A percentile compares a stretch with the other conserved stretches of the same genome.
phyloP scores from a whole-genome alignment of 2,888 invertebrate genomes.

The Dolichopus griseipennis region DNA sequence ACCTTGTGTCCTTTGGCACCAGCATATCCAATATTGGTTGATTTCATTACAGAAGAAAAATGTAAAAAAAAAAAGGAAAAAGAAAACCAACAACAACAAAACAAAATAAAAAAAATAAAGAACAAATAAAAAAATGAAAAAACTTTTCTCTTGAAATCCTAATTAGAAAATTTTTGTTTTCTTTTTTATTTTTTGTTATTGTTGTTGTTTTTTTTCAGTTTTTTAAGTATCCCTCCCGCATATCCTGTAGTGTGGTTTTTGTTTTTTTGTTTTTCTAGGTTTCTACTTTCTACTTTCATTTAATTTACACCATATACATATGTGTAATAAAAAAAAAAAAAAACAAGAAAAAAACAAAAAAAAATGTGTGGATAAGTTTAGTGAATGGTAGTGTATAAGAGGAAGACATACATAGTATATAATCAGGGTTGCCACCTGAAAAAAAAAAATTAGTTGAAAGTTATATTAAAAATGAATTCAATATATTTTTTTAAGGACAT shows the following conservation, averaged over 20 bases:
- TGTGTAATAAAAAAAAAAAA: no score
- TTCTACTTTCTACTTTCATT: not conserved
- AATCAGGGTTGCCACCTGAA: no score
- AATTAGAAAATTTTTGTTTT: not conserved
- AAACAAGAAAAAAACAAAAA: no score
- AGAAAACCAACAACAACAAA: no score
- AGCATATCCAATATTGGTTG: slow-evolving; percentile 4
- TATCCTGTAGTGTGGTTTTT: no score
- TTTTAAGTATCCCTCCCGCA: not conserved
- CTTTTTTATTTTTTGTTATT: not conserved
- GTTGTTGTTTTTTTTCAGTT: no score
- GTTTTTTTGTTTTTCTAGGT: not conserved
- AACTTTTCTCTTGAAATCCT: slow-evolving; percentile 6
- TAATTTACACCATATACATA: not conserved
- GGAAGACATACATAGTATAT: no score
- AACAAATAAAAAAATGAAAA: not conserved
- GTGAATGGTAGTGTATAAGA: no score
- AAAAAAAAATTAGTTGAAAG: no score
- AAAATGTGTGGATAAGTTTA: not conserved
- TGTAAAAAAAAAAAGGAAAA: not conserved
- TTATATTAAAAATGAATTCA: no score
- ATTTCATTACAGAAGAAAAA: not conserved
- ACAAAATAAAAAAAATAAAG: no score
- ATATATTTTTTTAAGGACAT: no score
- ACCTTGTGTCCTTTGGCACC: not conserved